These are phyloP conservation scores for Tautogolabrus adspersus DNA, from an alignment of 2,113 vertebrate genomes.

Conservation along the genomic window DNA sequence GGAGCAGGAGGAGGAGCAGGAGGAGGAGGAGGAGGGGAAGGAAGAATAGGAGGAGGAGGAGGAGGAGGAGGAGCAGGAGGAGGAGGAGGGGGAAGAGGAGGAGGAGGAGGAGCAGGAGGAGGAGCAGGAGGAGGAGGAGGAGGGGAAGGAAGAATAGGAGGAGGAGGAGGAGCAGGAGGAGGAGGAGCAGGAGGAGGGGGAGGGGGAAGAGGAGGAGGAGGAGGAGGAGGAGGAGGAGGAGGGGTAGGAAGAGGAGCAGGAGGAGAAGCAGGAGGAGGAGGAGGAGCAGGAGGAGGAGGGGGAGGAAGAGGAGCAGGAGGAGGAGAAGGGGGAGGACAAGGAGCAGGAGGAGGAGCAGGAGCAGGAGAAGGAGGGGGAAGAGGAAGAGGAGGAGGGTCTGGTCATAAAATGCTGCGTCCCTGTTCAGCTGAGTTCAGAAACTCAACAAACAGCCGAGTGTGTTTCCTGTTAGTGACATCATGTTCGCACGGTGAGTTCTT, in stretches of 20 bases:
- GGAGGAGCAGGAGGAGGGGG: too few relatives aligned
- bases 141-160: too few relatives aligned
- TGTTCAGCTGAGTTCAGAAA: constrained; percentile 32
- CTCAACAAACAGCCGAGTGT: neutral
- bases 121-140: too few relatives aligned
- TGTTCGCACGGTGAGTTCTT: constrained; percentile 60
- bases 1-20: neutral
- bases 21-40: too few relatives aligned
- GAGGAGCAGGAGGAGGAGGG: neutral
- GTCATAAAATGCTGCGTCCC: constrained; percentile 53
- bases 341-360: neutral
- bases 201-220: too few relatives aligned
- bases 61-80: neutral
- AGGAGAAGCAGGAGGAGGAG: neutral
- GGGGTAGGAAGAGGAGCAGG: too few relatives aligned
- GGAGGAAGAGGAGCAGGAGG: neutral
- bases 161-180: too few relatives aligned
- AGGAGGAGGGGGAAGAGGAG: neutral
- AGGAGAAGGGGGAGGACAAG: neutral
- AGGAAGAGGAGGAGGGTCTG: neutral
- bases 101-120: neutral
- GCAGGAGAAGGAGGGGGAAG: neutral
- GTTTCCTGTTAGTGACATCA: constrained; percentile 10
- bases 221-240: too few relatives aligned
- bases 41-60: too few relatives aligned